Evolutionary conservation across 2,888 invertebrate genomes (phyloP).

Genomic region (Aethes cnicana): DNA sequence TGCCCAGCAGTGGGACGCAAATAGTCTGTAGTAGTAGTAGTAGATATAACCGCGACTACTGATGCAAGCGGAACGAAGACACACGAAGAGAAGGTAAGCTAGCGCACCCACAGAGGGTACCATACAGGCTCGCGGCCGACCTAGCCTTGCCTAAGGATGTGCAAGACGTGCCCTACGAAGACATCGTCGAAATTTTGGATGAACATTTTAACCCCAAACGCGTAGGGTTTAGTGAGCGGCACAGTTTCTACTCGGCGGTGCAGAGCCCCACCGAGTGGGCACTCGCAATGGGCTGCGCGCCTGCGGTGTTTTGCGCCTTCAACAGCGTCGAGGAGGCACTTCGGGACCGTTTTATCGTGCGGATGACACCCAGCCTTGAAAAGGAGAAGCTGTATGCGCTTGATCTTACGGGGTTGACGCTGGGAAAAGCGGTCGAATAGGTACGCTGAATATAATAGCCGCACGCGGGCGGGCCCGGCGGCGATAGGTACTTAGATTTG

Average conservation of each 20-base stretch:
- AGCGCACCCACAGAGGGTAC: constrained; percentile 34
- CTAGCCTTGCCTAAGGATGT: constrained; percentile 31
- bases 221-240: constrained; percentile 8
- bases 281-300: constrained; percentile 12
- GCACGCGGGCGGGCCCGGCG: neutral
- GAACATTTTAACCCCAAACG: neutral
- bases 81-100: constrained; percentile 29
- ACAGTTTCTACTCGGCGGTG: constrained; percentile 28
- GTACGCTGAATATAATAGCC: neutral
- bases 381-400: neutral
- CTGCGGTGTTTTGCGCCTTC: neutral
- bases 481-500: no score
- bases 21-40: no score
- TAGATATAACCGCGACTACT: no score
- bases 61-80: neutral
- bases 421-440: neutral
- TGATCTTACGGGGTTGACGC: neutral
- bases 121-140: constrained; percentile 33
- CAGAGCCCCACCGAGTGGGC: constrained; percentile 1
- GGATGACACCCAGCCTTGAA: constrained; percentile 19
- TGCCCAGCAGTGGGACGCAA: no score
- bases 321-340: neutral
- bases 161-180: constrained; percentile 32
- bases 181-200: constrained; percentile 8
- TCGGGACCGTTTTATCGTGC: neutral